phyloP scores from a whole-genome alignment of 2,797 vertebrate genomes.

The Leptoclinus maculatus region DNA sequence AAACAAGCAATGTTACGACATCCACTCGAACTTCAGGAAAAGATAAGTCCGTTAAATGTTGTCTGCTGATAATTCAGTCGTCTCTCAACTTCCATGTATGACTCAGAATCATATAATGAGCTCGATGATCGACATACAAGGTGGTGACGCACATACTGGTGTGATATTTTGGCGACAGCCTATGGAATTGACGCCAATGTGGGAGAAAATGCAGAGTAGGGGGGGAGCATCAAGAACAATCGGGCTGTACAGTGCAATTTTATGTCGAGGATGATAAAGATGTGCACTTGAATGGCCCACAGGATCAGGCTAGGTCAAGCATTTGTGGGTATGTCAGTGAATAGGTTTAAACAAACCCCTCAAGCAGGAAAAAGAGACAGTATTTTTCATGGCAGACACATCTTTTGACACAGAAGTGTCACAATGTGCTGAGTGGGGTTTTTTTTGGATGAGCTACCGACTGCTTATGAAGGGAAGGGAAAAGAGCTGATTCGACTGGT shows the following conservation, averaged over 20 bases:
- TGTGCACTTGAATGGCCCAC: not conserved
- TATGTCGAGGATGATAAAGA: conserved; percentile 12
- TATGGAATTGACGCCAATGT: not conserved
- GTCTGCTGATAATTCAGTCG: not conserved
- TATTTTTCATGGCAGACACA: conserved; percentile 14
- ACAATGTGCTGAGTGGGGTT: conserved; percentile 8
- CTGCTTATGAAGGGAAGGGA: conserved; percentile 10
- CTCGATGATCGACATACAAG: conserved; percentile 16
- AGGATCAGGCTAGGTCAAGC: conserved; percentile 4
- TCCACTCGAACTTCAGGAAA: not conserved
- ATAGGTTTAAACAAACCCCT: conserved; percentile 25
- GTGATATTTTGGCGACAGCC: conserved; percentile 8
- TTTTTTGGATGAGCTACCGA: conserved; percentile 1
- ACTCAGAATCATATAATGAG: conserved; percentile 43
- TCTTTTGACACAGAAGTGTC: conserved; percentile 38
- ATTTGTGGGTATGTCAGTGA: conserved; percentile 24
- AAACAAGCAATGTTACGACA: not conserved
- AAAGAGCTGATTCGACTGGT: conserved; percentile 17
- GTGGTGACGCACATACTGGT: not conserved
- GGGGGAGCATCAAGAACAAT: not conserved
- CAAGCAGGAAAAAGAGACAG: conserved; percentile 3
- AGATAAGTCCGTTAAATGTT: not conserved
- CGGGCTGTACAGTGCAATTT: not conserved
- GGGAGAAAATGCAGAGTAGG: not conserved
- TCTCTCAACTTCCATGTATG: not conserved